Evolutionary conservation across 2,888 invertebrate species (phyloP).

Genomic region (Anthophora plumipes): DNA sequence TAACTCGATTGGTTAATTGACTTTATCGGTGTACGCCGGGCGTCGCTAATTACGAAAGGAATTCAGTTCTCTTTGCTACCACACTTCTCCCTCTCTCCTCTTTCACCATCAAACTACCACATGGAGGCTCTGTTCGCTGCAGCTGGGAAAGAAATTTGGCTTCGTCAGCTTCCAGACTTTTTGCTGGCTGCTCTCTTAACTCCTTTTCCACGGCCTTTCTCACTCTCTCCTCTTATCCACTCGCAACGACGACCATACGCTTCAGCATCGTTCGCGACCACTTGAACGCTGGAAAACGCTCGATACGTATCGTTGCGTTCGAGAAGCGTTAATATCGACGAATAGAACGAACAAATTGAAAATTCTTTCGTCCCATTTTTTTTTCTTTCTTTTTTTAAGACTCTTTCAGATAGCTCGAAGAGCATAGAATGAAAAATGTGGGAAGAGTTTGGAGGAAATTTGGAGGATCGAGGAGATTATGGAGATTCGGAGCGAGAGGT

Average conservation of each 20-base stretch:
- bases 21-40: constrained; percentile 74
- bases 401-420: too few relatives aligned
- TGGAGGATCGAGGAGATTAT: too few relatives aligned
- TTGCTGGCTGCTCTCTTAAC: constrained; percentile 35
- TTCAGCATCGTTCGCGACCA: constrained; percentile 20
- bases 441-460: too few relatives aligned
- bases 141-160: constrained; percentile 66
- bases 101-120: too few relatives aligned
- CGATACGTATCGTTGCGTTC: not conserved
- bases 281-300: not conserved
- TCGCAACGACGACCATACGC: constrained; percentile 13
- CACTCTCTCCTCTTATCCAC: constrained; percentile 7
- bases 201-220: constrained; percentile 18
- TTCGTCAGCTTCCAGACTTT: constrained; percentile 19
- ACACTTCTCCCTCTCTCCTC: too few relatives aligned
- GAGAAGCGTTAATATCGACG: not conserved
- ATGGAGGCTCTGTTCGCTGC: constrained; percentile 33
- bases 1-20: constrained; percentile 81
- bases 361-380: too few relatives aligned
- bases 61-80: constrained; percentile 64
- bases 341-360: too few relatives aligned
- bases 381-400: too few relatives aligned
- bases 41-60: constrained; percentile 67
- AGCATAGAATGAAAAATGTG: too few relatives aligned
- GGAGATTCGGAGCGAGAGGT: too few relatives aligned